Evolutionary conservation across 2,797 vertebrate species (phyloP).

Genomic region (Danio aesculapii): DNA sequence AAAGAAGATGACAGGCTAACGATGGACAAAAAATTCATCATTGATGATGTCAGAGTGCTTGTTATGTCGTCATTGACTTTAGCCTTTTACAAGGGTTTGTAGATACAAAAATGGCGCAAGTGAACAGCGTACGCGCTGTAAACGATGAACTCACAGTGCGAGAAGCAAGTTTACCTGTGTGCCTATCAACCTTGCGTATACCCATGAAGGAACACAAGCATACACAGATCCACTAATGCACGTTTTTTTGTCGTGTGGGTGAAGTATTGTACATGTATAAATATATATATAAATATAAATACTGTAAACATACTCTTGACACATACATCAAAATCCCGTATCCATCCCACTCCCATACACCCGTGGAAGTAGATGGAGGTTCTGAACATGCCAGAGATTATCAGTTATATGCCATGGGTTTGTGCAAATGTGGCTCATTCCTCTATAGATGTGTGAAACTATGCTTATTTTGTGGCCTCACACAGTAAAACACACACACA

Average conservation of each 20-base stretch:
- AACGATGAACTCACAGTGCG: constrained; percentile 58
- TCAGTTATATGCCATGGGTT: constrained; percentile 60
- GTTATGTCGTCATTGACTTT: constrained; percentile 45
- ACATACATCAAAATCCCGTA: constrained; percentile 49
- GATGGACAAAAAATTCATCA: constrained; percentile 13
- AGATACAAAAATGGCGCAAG: constrained; percentile 55
- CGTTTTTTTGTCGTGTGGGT: constrained; percentile 62
- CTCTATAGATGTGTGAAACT: constrained; percentile 42
- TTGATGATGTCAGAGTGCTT: constrained; percentile 27
- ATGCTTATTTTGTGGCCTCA: constrained; percentile 58
- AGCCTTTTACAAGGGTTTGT: constrained; percentile 45
- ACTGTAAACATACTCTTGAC: constrained; percentile 53
- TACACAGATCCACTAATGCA: constrained; percentile 55
- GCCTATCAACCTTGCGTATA: constrained; percentile 54
- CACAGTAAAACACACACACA: constrained; percentile 39
- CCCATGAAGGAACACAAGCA: constrained; percentile 34
- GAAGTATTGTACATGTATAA: constrained; percentile 53
- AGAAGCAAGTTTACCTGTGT: constrained; percentile 65
- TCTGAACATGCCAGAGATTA: constrained; percentile 59
- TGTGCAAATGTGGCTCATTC: constrained; percentile 57
- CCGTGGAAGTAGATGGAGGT: constrained; percentile 63
- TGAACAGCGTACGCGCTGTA: constrained; percentile 50
- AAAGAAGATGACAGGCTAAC: constrained; percentile 50
- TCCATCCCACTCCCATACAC: constrained; percentile 40
- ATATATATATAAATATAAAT: constrained; percentile 54